Conservation (phyloP, 1,140 invertebrate genomes). For the Aphaenogaster rudis region DNA sequence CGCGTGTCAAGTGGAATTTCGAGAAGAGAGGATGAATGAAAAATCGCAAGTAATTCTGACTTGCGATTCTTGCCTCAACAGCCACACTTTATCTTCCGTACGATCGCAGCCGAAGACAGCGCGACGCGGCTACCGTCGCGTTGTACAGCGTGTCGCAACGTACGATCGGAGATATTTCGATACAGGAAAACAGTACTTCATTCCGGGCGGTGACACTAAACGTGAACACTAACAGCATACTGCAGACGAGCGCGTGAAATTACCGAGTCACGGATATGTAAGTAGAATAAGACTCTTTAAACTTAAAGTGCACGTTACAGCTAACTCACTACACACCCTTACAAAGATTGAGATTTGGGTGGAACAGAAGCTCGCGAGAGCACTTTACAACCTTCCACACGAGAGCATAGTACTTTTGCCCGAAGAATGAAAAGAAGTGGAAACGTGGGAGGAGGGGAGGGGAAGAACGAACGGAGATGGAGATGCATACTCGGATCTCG, state of each 20-base stretch:
- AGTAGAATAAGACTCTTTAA: conserved; percentile 43
- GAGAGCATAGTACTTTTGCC: conserved; percentile 52
- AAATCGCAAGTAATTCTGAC: conserved; percentile 36
- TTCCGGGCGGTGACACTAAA: conserved; percentile 7
- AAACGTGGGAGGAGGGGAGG: neutral
- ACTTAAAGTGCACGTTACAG: conserved; percentile 32
- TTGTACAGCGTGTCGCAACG: neutral
- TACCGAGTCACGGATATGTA: conserved; percentile 42
- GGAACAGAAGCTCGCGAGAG: conserved; percentile 18
- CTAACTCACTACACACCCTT: neutral
- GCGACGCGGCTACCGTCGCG: neutral
- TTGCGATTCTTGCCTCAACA: neutral
- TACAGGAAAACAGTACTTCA: conserved; percentile 9
- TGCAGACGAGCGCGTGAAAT: conserved; percentile 12
- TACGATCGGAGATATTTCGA: conserved; percentile 12
- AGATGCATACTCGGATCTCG: conserved; percentile 31
- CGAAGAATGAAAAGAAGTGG: conserved; percentile 43
- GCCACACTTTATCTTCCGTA: neutral
- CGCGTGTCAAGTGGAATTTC: neutral
- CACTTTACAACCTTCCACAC: conserved; percentile 34
- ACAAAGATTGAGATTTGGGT: conserved; percentile 33
- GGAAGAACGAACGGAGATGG: conserved; percentile 42
- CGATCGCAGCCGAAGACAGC: neutral
- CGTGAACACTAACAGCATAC: neutral
- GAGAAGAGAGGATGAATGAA: neutral